These are phyloP conservation scores for Seira musarum DNA, from an alignment of 2,888 invertebrate species.

Conservation along the genomic window DNA sequence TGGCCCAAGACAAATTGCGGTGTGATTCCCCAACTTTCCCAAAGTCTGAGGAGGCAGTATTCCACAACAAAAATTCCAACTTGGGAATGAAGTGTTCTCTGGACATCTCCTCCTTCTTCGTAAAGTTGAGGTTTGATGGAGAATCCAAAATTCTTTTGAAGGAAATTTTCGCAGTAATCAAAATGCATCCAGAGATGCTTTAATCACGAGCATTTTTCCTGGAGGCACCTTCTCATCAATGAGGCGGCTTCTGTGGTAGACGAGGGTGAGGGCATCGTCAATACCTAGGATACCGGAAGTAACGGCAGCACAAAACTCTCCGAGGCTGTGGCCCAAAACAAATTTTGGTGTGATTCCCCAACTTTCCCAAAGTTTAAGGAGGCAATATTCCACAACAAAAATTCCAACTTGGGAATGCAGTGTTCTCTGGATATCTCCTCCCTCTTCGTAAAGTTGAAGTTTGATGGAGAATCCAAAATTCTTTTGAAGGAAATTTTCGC, in stretches of 20 bases:
- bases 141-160: conserved; percentile 7
- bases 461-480: conserved; percentile 8
- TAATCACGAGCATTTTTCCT: conserved; percentile 39
- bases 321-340: conserved; percentile 59
- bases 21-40: conserved; percentile 50
- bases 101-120: not conserved
- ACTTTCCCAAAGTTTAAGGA: conserved; percentile 42
- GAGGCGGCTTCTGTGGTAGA: conserved; percentile 45
- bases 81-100: conserved; percentile 53
- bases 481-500: conserved; percentile 1
- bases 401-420: conserved; percentile 50
- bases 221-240: conserved; percentile 41
- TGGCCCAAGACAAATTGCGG: conserved; percentile 58
- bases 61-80: conserved; percentile 51
- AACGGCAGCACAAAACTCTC: conserved; percentile 55
- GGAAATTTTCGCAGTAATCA: conserved; percentile 27
- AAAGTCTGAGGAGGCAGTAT: conserved; percentile 39
- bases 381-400: conserved; percentile 51
- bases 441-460: conserved; percentile 8
- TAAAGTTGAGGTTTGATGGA: conserved; percentile 19
- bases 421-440: conserved; percentile 9
- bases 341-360: conserved; percentile 53
- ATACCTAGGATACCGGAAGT: conserved; percentile 35
- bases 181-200: conserved; percentile 36
- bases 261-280: conserved; percentile 50